Conservation (phyloP, 2,888 invertebrate species). For the Bibio marci region DNA sequence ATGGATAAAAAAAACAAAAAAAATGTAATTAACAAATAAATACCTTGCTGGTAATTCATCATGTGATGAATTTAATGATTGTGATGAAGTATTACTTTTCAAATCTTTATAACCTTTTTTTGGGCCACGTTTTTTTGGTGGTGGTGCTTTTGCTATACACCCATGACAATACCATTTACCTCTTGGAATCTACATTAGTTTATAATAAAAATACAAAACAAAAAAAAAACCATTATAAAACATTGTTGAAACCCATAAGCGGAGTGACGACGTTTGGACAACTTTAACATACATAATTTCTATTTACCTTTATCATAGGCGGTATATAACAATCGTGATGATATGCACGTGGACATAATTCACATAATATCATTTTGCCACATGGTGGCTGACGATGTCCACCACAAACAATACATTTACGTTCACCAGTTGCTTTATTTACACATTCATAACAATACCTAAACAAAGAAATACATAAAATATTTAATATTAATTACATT, state of each 20-base stretch:
- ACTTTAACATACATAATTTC: too few relatives aligned
- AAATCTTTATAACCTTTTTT: conserved; percentile 33
- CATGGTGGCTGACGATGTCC: conserved; percentile 38
- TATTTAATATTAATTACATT: too few relatives aligned
- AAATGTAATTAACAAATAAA: too few relatives aligned
- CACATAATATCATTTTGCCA: conserved; percentile 63
- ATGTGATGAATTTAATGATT: conserved; percentile 26
- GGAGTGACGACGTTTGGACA: too few relatives aligned
- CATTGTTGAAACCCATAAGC: background rate
- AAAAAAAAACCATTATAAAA: background rate
- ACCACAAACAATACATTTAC: conserved; percentile 91
- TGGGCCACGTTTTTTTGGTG: conserved; percentile 44
- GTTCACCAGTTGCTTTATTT: conserved; percentile 81
- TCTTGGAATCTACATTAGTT: conserved; percentile 33
- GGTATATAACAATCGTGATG: conserved; percentile 90
- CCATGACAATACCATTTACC: conserved; percentile 83
- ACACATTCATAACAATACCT: conserved; percentile 94
- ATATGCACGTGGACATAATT: conserved; percentile 78
- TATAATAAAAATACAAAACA: background rate
- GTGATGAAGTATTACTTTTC: conserved; percentile 11
- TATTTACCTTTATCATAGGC: conserved; percentile 50
- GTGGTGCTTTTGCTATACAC: conserved; percentile 70
- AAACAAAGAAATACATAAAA: background rate
- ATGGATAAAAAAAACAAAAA: too few relatives aligned
- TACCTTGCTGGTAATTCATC: conserved; percentile 27